Percentiles rank a stretch among this genome's conserved stretches.
Conservation (phyloP, 2,888 invertebrate species). For the Phoenoteleia sp. region DNA sequence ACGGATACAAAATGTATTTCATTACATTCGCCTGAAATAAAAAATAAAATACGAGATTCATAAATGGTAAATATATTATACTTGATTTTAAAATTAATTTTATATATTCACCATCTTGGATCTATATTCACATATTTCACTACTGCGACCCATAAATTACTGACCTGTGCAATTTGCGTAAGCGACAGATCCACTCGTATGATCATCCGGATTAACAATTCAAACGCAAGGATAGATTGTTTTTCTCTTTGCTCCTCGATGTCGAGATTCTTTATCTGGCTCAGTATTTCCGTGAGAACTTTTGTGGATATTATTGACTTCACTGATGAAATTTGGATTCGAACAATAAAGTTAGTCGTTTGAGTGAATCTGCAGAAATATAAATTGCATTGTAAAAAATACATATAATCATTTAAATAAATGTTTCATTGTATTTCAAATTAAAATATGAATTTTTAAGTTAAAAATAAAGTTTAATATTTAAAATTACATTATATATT, state of each 20-base stretch:
- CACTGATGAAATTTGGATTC: constrained; percentile 94
- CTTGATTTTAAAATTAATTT: too few species aligned
- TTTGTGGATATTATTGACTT: constrained; percentile 93
- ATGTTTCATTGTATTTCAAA: too few species aligned
- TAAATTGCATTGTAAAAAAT: constrained; percentile 25
- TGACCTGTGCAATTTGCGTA: constrained; percentile 90
- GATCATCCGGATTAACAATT: constrained; percentile 91
- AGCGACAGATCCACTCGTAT: constrained; percentile 89
- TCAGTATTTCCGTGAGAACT: constrained; percentile 93
- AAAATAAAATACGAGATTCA: too few species aligned
- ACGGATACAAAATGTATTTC: too few species aligned
- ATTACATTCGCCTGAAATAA: too few species aligned
- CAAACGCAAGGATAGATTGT: constrained; percentile 92
- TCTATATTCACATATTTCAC: too few species aligned
- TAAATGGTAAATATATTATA: too few species aligned
- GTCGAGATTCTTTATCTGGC: constrained; percentile 90
- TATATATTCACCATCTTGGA: too few species aligned
- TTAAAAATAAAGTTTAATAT: too few species aligned
- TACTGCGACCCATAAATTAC: constrained; percentile 95
- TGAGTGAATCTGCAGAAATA: constrained; percentile 92
- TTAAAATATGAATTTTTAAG: too few species aligned
- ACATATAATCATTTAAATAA: constrained; percentile 14
- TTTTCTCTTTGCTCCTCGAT: constrained; percentile 89
- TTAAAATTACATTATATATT: too few species aligned
- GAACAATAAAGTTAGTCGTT: constrained; percentile 97